phyloP scores from a whole-genome alignment of 2,888 invertebrate genomes.

The Rapana venosa region DNA sequence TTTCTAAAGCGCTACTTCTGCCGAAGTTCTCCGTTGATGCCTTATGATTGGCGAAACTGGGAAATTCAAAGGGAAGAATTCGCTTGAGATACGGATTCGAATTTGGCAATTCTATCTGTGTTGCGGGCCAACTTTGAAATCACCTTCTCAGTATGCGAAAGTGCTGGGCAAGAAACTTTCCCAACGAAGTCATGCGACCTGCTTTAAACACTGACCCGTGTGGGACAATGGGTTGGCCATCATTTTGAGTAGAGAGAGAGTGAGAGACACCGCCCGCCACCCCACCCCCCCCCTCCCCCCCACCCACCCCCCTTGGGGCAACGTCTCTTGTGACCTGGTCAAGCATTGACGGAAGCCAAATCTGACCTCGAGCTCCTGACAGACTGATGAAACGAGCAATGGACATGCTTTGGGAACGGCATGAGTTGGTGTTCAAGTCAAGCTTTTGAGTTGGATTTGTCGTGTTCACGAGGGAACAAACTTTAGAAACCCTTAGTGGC shows the following conservation, averaged over 20 bases:
- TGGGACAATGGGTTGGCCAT: constrained; percentile 20
- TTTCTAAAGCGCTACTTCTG: no score
- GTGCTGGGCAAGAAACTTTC: constrained; percentile 12
- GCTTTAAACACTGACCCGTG: constrained; percentile 32
- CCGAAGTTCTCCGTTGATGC: no score
- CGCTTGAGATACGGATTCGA: no score
- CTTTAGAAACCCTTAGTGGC: neutral
- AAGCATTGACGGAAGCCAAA: constrained; percentile 8
- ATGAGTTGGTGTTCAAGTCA: constrained; percentile 31
- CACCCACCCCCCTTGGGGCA: constrained; percentile 4
- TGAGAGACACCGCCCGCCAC: no score
- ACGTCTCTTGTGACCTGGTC: constrained; percentile 38
- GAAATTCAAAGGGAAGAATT: no score
- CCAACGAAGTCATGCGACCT: constrained; percentile 20
- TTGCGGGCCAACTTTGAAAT: neutral
- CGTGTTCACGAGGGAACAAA: constrained; percentile 4
- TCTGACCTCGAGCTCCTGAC: constrained; percentile 20
- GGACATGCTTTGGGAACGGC: neutral
- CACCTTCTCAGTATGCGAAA: neutral
- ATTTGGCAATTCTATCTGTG: no score
- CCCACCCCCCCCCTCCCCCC: no score
- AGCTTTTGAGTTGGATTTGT: constrained; percentile 31
- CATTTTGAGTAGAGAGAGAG: no score
- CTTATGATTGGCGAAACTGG: no score
- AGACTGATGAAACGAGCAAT: constrained; percentile 21